Evolutionary conservation across 2,113 vertebrate genomes (phyloP), one percentile per base, ranked within the genome.

Genomic region (Apodemus sylvaticus): DNA sequence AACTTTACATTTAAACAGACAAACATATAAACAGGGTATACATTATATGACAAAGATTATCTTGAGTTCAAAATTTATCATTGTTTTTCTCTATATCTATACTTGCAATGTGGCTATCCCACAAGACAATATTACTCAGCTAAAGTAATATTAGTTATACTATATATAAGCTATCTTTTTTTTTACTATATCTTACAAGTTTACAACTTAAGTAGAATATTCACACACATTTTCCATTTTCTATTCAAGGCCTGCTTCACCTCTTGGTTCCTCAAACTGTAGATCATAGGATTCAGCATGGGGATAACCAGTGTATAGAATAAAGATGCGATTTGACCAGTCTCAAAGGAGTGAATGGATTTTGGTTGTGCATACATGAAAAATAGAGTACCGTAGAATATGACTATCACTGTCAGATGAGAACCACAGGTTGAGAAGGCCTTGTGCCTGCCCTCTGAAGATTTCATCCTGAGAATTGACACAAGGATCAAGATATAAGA

Each of bases 391-490:
- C 86, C 81, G 4, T 97, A 94, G 11, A 96, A 96, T 22, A 96
- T 62, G 8, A 62, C 62, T 70, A 90, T 88, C 22, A 96, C 68
- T 0, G 70, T 96, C 70, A 96, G 26, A 58, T 97, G 95, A 12
- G 95, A 98, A 2, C 92, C 94, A 89, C 98, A 97, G 2, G 95
- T 98, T 12, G 97, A 97, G 76, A 98, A 96, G 4, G 88, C 53
- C 82, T 96, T 98, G 60, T 26, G 36, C 36, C 95, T 94, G 6
- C 96, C 78, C 1, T 91, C 48, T 1, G 62, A 19, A 17, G 90
- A 95, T 0, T 16, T 93, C 77, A 96, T 83, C 64, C 2, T 66
- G 22, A 98, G 1, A 48, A 96, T 8, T 22, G 95, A 73, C 48
- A 42, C 11, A 1, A 86, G 76, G 6, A 98, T 94, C 3, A 82